These are phyloP conservation scores for Phoebastria nigripes DNA, from an alignment of 2,797 vertebrate genomes.

Conservation along the genomic window DNA sequence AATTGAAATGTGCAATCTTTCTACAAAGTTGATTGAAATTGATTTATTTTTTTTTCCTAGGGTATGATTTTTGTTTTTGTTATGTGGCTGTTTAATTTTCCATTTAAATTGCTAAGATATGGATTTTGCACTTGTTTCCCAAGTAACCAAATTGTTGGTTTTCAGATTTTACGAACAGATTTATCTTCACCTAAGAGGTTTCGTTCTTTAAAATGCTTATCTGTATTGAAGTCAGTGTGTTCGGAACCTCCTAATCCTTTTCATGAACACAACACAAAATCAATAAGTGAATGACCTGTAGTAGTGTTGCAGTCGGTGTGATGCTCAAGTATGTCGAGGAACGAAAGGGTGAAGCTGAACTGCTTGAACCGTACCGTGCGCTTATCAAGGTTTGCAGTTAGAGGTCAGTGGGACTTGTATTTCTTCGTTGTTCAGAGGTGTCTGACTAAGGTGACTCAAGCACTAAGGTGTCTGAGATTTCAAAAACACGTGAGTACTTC, in stretches of 20 bases:
- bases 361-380: not conserved
- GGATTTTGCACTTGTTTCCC: not conserved
- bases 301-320: not conserved
- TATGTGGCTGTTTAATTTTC: not conserved
- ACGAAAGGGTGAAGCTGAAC: not conserved
- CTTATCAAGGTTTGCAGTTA: not conserved
- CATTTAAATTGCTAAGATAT: not conserved
- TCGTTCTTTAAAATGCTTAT: not conserved
- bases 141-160: not conserved
- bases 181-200: not conserved
- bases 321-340: accelerated
- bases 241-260: not conserved
- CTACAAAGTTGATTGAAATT: not conserved
- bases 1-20: not conserved
- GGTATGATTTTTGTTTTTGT: not conserved
- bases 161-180: not conserved
- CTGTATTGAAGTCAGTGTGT: not conserved
- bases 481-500: not conserved
- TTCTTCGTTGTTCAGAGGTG: not conserved
- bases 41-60: not conserved
- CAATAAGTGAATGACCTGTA: not conserved
- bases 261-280: not conserved
- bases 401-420: not conserved
- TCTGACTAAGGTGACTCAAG: not conserved
- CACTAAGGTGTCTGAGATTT: not conserved